Conservation (phyloP, 2,113 vertebrate species). For the Lampris megalopsis region DNA sequence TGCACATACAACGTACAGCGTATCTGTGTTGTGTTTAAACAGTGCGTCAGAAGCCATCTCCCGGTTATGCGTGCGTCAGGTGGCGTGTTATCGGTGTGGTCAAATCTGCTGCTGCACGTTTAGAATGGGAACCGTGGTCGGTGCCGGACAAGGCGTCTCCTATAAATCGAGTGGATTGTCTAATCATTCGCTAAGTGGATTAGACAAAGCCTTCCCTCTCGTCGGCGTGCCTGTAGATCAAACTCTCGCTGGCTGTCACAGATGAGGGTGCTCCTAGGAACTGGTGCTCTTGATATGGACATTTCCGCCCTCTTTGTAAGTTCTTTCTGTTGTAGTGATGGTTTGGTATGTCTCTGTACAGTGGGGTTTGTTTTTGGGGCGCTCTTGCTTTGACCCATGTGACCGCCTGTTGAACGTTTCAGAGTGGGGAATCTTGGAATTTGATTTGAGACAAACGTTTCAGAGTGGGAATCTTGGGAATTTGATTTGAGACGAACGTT, state of each 20-base stretch:
- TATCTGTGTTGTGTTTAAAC: not conserved
- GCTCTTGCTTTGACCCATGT: constrained; percentile 2
- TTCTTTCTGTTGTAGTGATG: not conserved
- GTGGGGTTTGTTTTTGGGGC: not conserved
- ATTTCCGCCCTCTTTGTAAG: constrained; percentile 45
- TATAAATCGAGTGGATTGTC: constrained; percentile 51
- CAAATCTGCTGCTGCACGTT: not conserved
- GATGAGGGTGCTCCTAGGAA: constrained; percentile 25
- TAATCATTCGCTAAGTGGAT: constrained; percentile 67
- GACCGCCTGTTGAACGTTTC: not conserved
- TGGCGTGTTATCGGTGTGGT: not conserved
- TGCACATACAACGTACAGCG: not conserved
- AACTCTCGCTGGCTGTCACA: not conserved
- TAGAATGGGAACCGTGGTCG: not conserved
- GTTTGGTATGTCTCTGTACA: not conserved
- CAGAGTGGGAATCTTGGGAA: too few species aligned
- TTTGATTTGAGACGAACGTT: too few species aligned
- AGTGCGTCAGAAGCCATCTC: not conserved
- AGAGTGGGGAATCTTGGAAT: too few species aligned
- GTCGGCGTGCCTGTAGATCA: constrained; percentile 27
- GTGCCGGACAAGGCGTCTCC: not conserved
- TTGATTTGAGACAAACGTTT: too few species aligned
- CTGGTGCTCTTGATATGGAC: constrained; percentile 29
- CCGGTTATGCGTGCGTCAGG: not conserved
- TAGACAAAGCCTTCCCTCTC: constrained; percentile 50